These are phyloP conservation scores for Physeter macrocephalus DNA, from an alignment of 2,113 vertebrate genomes.

Conservation along the genomic window DNA sequence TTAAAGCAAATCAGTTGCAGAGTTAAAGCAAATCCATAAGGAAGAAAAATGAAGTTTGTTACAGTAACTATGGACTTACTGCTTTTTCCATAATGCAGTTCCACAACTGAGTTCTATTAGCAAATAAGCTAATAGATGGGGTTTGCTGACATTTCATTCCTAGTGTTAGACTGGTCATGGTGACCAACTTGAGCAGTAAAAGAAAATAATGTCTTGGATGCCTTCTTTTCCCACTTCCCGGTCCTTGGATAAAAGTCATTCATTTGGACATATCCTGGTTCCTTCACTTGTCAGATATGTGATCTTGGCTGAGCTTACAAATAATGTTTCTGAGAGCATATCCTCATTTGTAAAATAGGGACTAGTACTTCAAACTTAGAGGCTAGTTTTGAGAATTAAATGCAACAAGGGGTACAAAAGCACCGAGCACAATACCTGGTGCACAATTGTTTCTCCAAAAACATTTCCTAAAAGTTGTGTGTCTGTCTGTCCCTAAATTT, in stretches of 20 bases:
- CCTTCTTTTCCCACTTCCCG: neutral
- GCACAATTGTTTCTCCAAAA: neutral
- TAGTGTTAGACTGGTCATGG: neutral
- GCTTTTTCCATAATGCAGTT: neutral
- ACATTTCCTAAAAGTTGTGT: neutral
- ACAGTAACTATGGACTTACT: neutral
- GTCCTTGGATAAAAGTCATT: neutral
- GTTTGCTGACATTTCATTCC: neutral
- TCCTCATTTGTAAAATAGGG: neutral
- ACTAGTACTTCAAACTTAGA: neutral
- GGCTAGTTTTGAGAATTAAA: neutral
- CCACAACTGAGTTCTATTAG: neutral
- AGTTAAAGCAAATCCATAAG: neutral
- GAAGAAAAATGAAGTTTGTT: constrained; percentile 1
- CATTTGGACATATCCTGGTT: neutral
- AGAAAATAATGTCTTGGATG: neutral
- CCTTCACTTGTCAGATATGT: neutral
- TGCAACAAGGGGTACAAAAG: neutral
- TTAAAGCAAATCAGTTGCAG: neutral
- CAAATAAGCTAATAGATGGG: neutral
- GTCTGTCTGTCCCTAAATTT: neutral
- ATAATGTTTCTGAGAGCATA: neutral
- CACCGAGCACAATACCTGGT: neutral
- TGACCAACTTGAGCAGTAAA: neutral
- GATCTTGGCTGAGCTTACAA: neutral